Conservation (phyloP, 2,888 invertebrate genomes). For the Plebejus melissa region DNA sequence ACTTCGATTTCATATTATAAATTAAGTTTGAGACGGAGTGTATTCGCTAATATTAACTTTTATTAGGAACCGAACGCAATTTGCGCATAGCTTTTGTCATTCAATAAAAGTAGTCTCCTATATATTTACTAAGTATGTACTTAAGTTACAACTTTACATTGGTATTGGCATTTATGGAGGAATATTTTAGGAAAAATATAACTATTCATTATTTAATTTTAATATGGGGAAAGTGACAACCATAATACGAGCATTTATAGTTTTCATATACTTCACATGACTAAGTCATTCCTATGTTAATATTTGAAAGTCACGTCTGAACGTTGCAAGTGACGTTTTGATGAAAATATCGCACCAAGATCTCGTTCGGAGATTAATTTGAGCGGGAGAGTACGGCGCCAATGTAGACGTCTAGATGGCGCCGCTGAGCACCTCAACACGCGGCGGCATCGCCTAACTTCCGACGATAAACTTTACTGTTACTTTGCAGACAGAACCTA, state of each 20-base stretch:
- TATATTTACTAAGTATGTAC: too few relatives aligned
- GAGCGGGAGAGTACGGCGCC: constrained; percentile 56
- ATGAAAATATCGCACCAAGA: constrained; percentile 38
- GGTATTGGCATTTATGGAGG: too few relatives aligned
- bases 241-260: neutral
- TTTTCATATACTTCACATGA: neutral
- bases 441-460: constrained; percentile 54
- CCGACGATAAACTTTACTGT: constrained; percentile 48
- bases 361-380: constrained; percentile 63
- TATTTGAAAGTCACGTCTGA: constrained; percentile 20
- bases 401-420: constrained; percentile 78
- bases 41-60: too few relatives aligned
- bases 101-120: too few relatives aligned
- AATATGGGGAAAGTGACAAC: neutral
- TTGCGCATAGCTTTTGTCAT: too few relatives aligned
- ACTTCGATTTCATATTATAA: too few relatives aligned
- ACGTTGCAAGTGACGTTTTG: constrained; percentile 29
- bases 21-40: too few relatives aligned
- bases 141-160: too few relatives aligned
- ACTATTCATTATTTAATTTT: too few relatives aligned
- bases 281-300: neutral
- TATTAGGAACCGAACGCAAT: too few relatives aligned
- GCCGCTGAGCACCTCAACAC: constrained; percentile 59
- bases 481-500: neutral
- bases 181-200: too few relatives aligned